Base-by-base conservation (phyloP, 2,888 invertebrate genomes). In the Spodoptera picta region DNA sequence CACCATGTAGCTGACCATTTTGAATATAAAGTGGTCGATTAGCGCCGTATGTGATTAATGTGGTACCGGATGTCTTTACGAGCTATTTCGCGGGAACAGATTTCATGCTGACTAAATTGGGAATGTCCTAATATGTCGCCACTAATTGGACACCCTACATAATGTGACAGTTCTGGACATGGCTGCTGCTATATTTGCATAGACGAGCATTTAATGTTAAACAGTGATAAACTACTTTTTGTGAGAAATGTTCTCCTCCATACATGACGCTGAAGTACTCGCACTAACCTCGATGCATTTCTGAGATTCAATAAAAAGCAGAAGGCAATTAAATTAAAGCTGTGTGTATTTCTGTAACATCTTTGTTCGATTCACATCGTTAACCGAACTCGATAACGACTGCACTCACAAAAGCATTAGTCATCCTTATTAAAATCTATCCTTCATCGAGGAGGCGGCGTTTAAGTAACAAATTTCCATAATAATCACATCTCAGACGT, bases 401-500 rank as follows among this genome's bases (percentile, higher is more conserved):
- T 46, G 46, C 52, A 63, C 64, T 77, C 51, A 64, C 56, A 68
- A 60, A 66, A 81, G 79, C 69, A 61, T 79, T 73, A 88, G 87
- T 88, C 85, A 87, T 84, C 75, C 78, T 86, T 86, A 89, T 87
- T 85, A 86, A 85, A 82, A 68, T 83, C 77, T 79, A 85, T 83
- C 80, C 80, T 83, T 84, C 85, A 79, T 80, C 81, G 79, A 79
- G 73, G 77, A 82, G 85, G 87, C 86, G 87, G 87, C 75, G 81
- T 69, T 76, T 58, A 71, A 59, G 74, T 69, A 84, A 85, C 87
- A 87, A 89, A 88, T 89, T 83, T 87, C 85, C 87, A 89, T 90
- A 90, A 91, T 93, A 92, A 93, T 92, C 91, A 91, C 87, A 89
- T 87, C 86, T 85, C 83, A 84, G 87, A 90, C 87, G 89, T 84